Percentiles rank a stretch among this genome's conserved stretches.
Conservation (phyloP, 30 jellyfish, hydroid and myxozoan species). For the Aurelia sp. region DNA sequence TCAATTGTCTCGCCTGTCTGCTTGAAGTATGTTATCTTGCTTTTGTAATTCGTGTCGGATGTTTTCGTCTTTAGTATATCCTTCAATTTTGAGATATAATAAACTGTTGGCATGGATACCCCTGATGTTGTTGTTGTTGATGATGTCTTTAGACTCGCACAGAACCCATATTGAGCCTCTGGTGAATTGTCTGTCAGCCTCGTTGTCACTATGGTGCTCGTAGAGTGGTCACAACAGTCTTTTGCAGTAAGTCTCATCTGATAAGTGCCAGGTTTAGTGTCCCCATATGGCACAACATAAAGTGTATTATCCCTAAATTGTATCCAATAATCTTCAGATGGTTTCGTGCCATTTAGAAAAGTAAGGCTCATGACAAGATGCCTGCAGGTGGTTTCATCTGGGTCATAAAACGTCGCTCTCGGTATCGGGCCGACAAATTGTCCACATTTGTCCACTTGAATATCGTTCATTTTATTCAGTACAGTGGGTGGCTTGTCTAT, state of each 20-base stretch:
- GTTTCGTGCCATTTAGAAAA: constrained; percentile 8
- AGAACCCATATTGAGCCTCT: constrained; percentile 8
- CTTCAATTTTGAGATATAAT: background rate
- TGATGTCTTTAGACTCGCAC: background rate
- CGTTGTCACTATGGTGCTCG: constrained; percentile 32
- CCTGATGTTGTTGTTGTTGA: background rate
- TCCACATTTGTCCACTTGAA: constrained; percentile 20
- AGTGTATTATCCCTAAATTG: background rate
- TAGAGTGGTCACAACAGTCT: constrained; percentile 80
- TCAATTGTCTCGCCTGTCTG: background rate
- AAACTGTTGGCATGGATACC: background rate
- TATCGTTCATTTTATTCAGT: background rate
- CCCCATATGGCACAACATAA: constrained; percentile 56
- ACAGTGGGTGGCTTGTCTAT: constrained; percentile 50
- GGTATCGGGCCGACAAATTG: constrained; percentile 21
- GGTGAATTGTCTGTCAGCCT: constrained; percentile 17
- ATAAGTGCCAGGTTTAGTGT: constrained; percentile 32
- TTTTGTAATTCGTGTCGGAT: background rate
- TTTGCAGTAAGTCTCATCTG: constrained; percentile 48
- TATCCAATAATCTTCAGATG: constrained; percentile 43
- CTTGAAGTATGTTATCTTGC: background rate
- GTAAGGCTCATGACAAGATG: constrained; percentile 14
- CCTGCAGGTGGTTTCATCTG: background rate
- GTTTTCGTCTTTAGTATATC: background rate
- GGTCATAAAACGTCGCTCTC: constrained; percentile 37